Evolutionary conservation across 2,113 vertebrate species (phyloP).

Genomic region (Oncorhynchus clarkii): DNA sequence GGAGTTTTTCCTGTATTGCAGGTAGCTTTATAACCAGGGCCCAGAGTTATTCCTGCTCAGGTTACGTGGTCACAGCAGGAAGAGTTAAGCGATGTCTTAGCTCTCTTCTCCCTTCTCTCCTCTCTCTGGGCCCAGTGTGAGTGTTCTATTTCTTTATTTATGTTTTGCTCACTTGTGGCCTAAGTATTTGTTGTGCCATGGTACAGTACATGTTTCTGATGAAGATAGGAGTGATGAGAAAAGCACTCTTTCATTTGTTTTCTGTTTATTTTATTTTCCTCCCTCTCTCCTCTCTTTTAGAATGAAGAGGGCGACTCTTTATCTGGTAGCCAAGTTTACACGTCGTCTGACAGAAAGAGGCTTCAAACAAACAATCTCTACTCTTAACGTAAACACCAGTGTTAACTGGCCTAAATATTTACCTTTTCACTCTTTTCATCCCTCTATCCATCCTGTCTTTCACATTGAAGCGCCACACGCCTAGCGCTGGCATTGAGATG

Average conservation of each 20-base stretch:
- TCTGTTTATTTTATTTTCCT: constrained; percentile 68
- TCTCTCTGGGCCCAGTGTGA: background rate
- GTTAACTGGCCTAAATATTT: constrained; percentile 79
- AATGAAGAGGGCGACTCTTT: constrained; percentile 56
- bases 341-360: constrained; percentile 63
- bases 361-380: constrained; percentile 76
- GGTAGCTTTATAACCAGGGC: background rate
- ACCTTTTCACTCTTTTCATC: constrained; percentile 62
- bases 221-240: constrained; percentile 43
- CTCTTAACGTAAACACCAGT: constrained; percentile 75
- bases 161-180: constrained; percentile 62
- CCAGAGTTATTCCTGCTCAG: too few relatives aligned
- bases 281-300: constrained; percentile 33
- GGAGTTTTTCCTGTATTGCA: too few relatives aligned
- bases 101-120: background rate
- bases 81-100: background rate
- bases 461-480: constrained; percentile 47
- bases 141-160: constrained; percentile 37
- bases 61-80: too few relatives aligned
- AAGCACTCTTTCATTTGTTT: constrained; percentile 47
- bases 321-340: constrained; percentile 80
- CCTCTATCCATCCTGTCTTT: constrained; percentile 46
- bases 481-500: constrained; percentile 48
- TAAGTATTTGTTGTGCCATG: constrained; percentile 73
- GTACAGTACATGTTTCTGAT: constrained; percentile 72